Evolutionary conservation across 2,113 vertebrate genomes (phyloP).

Genomic region (Mastomys coucha): DNA sequence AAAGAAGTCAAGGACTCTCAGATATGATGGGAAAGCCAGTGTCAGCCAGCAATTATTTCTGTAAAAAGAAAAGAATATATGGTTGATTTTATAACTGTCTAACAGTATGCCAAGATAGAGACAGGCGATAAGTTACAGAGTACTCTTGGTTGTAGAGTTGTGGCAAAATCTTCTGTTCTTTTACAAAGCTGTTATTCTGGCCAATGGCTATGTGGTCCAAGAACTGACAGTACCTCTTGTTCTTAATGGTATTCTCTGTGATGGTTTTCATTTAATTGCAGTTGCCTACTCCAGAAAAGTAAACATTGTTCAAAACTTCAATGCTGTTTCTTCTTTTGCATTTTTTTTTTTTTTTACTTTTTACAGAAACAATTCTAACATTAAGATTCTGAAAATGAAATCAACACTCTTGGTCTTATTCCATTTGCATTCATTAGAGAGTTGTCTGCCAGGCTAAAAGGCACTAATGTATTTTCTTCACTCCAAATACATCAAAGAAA

Average conservation of each 20-base stretch:
- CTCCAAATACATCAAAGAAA: conserved; percentile 85
- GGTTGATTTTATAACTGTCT: not conserved
- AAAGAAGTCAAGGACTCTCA: not conserved
- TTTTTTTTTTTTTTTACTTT: conserved; percentile 54
- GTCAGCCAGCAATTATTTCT: not conserved
- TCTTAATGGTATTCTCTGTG: not conserved
- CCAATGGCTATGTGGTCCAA: not conserved
- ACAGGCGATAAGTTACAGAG: accelerated
- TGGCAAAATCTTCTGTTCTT: not conserved
- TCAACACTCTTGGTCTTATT: conserved; percentile 75
- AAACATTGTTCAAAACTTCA: conserved; percentile 65
- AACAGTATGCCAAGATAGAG: not conserved
- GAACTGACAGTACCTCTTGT: not conserved
- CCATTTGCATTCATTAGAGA: conserved; percentile 76
- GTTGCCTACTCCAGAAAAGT: conserved; percentile 46
- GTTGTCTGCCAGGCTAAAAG: conserved; percentile 82
- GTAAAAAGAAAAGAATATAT: not conserved
- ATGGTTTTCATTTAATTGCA: conserved; percentile 66
- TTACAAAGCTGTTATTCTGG: not conserved
- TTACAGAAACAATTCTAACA: conserved; percentile 76
- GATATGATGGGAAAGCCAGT: not conserved
- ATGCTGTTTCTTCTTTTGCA: conserved; percentile 16
- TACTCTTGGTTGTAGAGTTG: not conserved
- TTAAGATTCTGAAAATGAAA: conserved; percentile 82
- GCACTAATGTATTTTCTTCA: conserved; percentile 84